phyloP scores from a whole-genome alignment of 2,888 invertebrate genomes.

The Sylvicola cinctus region DNA sequence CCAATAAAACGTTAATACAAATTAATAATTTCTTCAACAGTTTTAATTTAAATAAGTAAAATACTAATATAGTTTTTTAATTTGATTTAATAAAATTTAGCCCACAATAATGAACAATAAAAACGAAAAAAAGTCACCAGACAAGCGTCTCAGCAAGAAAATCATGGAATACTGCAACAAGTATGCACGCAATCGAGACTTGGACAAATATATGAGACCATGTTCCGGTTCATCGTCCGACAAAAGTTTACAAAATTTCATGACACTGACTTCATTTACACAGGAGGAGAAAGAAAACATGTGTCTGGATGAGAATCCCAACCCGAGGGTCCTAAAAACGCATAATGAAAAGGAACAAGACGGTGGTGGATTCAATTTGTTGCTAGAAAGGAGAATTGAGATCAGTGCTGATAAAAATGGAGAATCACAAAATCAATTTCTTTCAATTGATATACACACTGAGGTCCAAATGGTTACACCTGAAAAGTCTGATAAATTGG shows the following conservation, averaged over 20 bases:
- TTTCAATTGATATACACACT: background rate
- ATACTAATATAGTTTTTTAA: too few species aligned
- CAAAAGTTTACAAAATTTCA: slow-evolving; percentile 7
- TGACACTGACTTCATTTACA: too few species aligned
- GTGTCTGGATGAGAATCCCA: background rate
- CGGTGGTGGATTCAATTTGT: slow-evolving; percentile 3
- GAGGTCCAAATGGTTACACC: slow-evolving; percentile 9
- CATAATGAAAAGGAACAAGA: background rate
- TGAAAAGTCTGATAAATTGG: slow-evolving; percentile 18
- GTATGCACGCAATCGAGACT: slow-evolving; percentile 41
- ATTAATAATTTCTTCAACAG: too few species aligned
- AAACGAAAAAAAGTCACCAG: too few species aligned
- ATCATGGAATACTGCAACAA: slow-evolving; percentile 46
- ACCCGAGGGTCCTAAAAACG: background rate
- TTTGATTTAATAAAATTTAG: too few species aligned
- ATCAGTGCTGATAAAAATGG: slow-evolving; percentile 1
- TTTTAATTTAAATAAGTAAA: too few species aligned
- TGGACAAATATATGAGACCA: slow-evolving; percentile 40
- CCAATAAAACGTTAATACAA: too few species aligned
- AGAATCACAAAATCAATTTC: background rate
- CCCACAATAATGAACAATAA: too few species aligned
- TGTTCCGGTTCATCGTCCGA: slow-evolving; percentile 8
- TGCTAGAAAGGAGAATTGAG: slow-evolving; percentile 6
- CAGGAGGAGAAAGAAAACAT: too few species aligned
- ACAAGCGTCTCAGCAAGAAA: too few species aligned